Evolutionary conservation across 1,140 invertebrate genomes (phyloP).

Genomic region (Coenobita brevimanus): DNA sequence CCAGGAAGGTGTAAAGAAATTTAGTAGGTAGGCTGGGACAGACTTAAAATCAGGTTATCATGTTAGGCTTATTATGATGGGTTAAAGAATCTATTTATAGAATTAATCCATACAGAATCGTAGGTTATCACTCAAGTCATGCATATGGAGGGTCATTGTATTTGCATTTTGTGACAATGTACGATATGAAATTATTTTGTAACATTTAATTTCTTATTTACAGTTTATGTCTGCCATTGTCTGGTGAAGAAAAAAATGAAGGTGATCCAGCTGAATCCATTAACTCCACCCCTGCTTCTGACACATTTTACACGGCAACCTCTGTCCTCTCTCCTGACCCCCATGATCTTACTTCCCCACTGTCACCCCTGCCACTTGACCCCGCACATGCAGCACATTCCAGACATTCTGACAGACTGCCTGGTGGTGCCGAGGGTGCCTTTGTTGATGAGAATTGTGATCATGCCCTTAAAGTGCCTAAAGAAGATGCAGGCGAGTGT

Average conservation of each 20-base stretch:
- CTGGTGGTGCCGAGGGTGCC: constrained; percentile 21
- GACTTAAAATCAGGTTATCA: no score
- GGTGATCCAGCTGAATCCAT: constrained; percentile 13
- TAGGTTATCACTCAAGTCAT: no score
- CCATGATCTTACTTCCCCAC: constrained; percentile 48
- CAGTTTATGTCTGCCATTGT: constrained; percentile 49
- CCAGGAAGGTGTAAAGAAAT: no score
- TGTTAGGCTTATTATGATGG: no score
- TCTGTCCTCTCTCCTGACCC: constrained; percentile 59
- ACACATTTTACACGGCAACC: constrained; percentile 64
- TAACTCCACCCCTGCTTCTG: constrained; percentile 62
- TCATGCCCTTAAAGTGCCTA: constrained; percentile 36
- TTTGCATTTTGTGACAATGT: no score
- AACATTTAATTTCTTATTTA: not conserved
- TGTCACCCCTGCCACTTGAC: constrained; percentile 57
- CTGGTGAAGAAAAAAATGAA: constrained; percentile 36
- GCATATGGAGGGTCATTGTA: no score
- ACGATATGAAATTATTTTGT: no score
- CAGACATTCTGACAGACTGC: not conserved
- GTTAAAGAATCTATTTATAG: no score
- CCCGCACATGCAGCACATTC: constrained; percentile 18
- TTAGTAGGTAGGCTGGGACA: no score
- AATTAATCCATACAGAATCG: no score
- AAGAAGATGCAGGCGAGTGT: constrained; percentile 4
- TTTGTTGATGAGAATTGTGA: constrained; percentile 38